A percentile compares a stretch with the other conserved stretches of the same genome.
Conservation (phyloP, 2,113 vertebrate species). For the Halichoeres trimaculatus region DNA sequence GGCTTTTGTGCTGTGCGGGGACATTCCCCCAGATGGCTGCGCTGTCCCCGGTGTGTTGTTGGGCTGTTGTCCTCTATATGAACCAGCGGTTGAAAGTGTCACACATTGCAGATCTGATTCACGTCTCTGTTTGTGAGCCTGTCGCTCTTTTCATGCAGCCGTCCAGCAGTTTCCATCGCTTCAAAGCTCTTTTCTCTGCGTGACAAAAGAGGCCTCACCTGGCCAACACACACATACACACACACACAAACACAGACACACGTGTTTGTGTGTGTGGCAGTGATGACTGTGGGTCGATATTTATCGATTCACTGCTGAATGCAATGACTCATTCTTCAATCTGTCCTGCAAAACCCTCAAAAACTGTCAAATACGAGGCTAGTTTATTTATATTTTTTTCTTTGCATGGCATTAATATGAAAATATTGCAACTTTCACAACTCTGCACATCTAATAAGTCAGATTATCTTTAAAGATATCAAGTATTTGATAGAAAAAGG, state of each 20-base stretch:
- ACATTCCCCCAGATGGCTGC: neutral
- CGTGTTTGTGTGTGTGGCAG: neutral
- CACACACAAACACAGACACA: constrained; percentile 15
- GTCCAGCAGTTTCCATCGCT: constrained; percentile 66
- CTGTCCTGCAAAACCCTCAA: neutral
- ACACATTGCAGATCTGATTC: constrained; percentile 34
- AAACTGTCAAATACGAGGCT: neutral
- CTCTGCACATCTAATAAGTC: no score
- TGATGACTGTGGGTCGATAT: neutral
- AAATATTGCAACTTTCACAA: no score
- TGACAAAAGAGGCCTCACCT: constrained; percentile 66
- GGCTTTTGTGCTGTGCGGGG: neutral
- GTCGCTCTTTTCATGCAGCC: constrained; percentile 34
- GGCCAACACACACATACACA: constrained; percentile 25
- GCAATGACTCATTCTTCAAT: neutral
- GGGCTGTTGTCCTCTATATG: constrained; percentile 3
- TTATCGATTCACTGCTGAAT: neutral
- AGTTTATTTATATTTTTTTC: no score
- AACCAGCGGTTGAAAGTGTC: constrained; percentile 1
- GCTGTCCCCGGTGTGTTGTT: neutral
- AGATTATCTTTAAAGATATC: no score
- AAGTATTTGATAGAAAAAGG: no score
- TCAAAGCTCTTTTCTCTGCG: constrained; percentile 45
- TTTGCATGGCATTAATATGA: no score
- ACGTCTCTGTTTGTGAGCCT: neutral